These are phyloP conservation scores for Drosophila nasuta DNA, from an alignment of 1,140 invertebrate species.

Conservation along the genomic window DNA sequence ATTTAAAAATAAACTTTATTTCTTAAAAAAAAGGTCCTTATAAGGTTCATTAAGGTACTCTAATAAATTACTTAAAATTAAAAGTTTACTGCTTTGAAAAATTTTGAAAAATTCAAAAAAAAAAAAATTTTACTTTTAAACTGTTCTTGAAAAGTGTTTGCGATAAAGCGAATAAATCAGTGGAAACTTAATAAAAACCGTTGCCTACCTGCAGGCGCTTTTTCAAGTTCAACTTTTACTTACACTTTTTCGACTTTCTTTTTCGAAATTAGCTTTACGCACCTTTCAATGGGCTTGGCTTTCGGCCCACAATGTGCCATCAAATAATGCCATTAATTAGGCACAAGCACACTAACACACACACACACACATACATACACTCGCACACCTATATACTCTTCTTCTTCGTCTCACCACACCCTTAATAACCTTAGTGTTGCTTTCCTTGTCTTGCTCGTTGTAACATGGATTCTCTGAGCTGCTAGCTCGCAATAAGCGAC, in stretches of 20 bases:
- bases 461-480: conserved; percentile 1
- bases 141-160: background rate
- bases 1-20: too few species aligned
- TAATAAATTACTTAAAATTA: too few species aligned
- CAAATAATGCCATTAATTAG: conserved; percentile 82
- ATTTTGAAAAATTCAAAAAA: too few species aligned
- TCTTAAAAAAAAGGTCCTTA: too few species aligned
- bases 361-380: conserved; percentile 31
- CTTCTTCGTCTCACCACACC: conserved; percentile 29
- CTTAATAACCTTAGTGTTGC: conserved; percentile 32
- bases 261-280: conserved; percentile 54
- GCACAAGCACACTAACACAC: conserved; percentile 45
- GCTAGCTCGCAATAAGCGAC: conserved; percentile 67
- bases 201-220: conserved; percentile 49
- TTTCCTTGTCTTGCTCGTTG: conserved; percentile 2
- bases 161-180: background rate
- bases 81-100: too few species aligned
- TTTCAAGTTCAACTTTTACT: conserved; percentile 39
- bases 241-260: conserved; percentile 26
- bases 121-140: too few species aligned
- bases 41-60: background rate
- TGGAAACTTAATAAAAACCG: background rate
- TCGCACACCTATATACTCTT: too few species aligned
- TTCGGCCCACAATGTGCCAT: conserved; percentile 42
- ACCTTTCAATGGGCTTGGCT: conserved; percentile 49